Evolutionary conservation across 2,888 invertebrate genomes (phyloP).

Genomic region (Gryllus longicercus): DNA sequence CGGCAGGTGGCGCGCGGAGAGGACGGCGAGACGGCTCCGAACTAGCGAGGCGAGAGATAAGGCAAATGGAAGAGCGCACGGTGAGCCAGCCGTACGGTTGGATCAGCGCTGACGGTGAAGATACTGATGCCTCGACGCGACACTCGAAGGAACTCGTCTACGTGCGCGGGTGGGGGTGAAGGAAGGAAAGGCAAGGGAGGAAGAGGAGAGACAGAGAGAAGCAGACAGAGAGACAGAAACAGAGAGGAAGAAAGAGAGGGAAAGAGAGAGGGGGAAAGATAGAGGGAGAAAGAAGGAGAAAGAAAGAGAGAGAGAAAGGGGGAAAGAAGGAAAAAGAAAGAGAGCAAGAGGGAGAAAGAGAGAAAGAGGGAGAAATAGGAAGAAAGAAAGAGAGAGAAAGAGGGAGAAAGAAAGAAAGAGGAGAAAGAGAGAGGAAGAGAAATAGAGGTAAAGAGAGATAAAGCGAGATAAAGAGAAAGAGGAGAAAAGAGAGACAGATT

Average conservation of each 20-base stretch:
- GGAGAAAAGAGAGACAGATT: slow-evolving; percentile 21
- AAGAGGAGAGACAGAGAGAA: slow-evolving; percentile 2
- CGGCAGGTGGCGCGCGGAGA: too few relatives aligned
- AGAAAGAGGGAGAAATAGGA: slow-evolving; percentile 34
- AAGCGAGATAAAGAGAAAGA: slow-evolving; percentile 36
- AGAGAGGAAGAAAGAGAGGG: not conserved
- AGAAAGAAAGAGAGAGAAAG: slow-evolving; percentile 22
- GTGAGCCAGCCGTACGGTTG: too few relatives aligned
- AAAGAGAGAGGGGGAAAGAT: not conserved
- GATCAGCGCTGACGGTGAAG: too few relatives aligned
- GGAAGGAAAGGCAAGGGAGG: slow-evolving; percentile 6
- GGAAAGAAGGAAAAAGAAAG: too few relatives aligned
- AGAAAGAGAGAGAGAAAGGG: slow-evolving; percentile 12
- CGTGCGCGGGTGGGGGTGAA: not conserved
- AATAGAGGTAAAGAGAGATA: slow-evolving; percentile 36
- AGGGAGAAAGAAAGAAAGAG: slow-evolving; percentile 23
- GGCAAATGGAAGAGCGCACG: too few relatives aligned
- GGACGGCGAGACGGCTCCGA: too few relatives aligned
- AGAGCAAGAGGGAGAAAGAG: slow-evolving; percentile 23
- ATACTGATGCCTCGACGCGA: not conserved
- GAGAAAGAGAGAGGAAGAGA: slow-evolving; percentile 23
- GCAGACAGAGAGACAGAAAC: too few relatives aligned
- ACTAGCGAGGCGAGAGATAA: too few relatives aligned
- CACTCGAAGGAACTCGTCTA: not conserved
- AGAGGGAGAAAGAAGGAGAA: not conserved